These are phyloP conservation scores for Xyrauchen texanus DNA, from an alignment of 2,113 vertebrate genomes.

Conservation along the genomic window DNA sequence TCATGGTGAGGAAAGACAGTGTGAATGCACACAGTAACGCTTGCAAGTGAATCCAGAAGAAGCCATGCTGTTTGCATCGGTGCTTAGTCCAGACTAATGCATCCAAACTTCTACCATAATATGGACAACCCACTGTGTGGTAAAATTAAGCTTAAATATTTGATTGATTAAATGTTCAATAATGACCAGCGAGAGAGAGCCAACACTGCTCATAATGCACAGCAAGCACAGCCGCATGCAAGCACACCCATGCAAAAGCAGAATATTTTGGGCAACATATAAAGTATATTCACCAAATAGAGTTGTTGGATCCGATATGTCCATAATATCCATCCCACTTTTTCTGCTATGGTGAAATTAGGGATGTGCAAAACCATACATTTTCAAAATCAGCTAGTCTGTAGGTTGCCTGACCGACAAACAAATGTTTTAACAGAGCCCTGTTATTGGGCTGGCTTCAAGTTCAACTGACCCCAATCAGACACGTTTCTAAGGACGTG, in stretches of 20 bases:
- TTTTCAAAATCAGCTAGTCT: no score
- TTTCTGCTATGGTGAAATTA: no score
- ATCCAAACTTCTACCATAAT: constrained; percentile 74
- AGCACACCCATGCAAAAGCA: constrained; percentile 47
- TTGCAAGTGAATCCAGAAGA: constrained; percentile 57
- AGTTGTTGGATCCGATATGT: no score
- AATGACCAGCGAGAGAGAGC: constrained; percentile 65
- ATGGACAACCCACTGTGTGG: constrained; percentile 72
- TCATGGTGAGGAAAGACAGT: constrained; percentile 44
- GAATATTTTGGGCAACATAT: neutral
- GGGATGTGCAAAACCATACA: no score
- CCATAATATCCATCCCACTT: no score
- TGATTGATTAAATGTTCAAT: constrained; percentile 81
- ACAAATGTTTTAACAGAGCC: no score
- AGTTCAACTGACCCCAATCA: no score
- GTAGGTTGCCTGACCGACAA: no score
- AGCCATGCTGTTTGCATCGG: constrained; percentile 61
- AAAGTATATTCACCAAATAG: no score
- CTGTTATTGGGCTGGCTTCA: no score
- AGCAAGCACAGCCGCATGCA: constrained; percentile 55
- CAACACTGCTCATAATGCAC: constrained; percentile 49
- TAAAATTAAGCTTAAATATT: constrained; percentile 79
- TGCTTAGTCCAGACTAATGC: constrained; percentile 69
- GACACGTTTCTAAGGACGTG: no score
- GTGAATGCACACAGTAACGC: constrained; percentile 31